phyloP scores from a whole-genome alignment of 1,140 invertebrate species.

The Drosophila takahashii region DNA sequence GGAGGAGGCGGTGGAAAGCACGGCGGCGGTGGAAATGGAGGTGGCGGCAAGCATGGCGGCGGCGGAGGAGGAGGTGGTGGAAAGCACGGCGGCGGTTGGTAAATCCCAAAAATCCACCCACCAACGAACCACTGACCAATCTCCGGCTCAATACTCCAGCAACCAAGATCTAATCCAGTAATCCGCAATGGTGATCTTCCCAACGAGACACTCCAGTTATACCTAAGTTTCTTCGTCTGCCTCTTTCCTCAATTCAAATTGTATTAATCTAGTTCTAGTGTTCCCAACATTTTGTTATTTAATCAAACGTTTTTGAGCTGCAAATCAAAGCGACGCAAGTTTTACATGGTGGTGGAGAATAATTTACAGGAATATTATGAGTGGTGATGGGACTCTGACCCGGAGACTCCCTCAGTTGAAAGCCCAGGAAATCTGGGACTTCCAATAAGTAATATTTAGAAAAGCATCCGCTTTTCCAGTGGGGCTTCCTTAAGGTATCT shows the following conservation, averaged over 20 bases:
- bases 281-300: too few relatives aligned
- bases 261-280: too few relatives aligned
- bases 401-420: conserved; percentile 3
- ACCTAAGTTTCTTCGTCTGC: too few relatives aligned
- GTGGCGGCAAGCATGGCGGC: conserved; percentile 27
- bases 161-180: too few relatives aligned
- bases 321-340: too few relatives aligned
- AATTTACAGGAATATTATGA: too few relatives aligned
- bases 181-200: too few relatives aligned
- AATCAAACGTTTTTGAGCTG: too few relatives aligned
- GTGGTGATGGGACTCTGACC: background rate
- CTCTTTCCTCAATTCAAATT: too few relatives aligned
- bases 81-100: conserved; percentile 35
- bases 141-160: background rate
- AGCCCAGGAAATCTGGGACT: conserved; percentile 10
- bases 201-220: too few relatives aligned
- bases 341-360: too few relatives aligned
- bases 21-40: conserved; percentile 10
- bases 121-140: background rate
- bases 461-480: conserved; percentile 2
- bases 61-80: conserved; percentile 10
- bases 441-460: background rate
- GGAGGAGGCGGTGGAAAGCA: conserved; percentile 19
- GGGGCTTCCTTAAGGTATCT: conserved; percentile 9
- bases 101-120: conserved; percentile 3